Conservation (phyloP, 1,140 invertebrate genomes). For the Pseudomyrmex sp. region DNA sequence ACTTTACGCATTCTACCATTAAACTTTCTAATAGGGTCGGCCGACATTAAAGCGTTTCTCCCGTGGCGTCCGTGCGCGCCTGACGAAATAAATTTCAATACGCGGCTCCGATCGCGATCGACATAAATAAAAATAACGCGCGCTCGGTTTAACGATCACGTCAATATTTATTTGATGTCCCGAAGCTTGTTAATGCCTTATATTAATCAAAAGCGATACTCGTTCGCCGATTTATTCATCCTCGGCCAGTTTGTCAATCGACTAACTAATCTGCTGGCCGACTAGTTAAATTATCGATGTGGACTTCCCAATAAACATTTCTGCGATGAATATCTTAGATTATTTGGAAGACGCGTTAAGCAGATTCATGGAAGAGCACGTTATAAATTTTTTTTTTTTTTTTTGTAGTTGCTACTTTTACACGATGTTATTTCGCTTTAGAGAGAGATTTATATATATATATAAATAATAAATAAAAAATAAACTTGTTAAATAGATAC, state of each 20-base stretch:
- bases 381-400: no score
- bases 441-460: not conserved
- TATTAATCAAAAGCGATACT: constrained; percentile 31
- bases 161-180: constrained; percentile 53
- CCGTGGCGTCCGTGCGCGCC: not conserved
- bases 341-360: not conserved
- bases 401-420: not conserved
- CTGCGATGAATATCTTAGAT: not conserved
- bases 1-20: constrained; percentile 61
- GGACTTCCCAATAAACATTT: not conserved
- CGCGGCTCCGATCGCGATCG: constrained; percentile 34
- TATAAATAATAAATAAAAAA: not conserved
- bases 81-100: constrained; percentile 57
- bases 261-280: not conserved
- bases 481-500: not conserved
- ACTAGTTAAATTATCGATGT: not conserved
- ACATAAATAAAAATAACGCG: constrained; percentile 50
- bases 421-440: not conserved
- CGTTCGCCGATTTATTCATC: constrained; percentile 33
- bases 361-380: not conserved
- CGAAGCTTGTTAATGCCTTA: constrained; percentile 41
- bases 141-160: constrained; percentile 35
- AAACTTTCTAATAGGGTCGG: constrained; percentile 61
- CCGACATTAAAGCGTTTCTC: constrained; percentile 48
- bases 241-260: constrained; percentile 4